Evolutionary conservation across 2,888 invertebrate genomes (phyloP).

Genomic region (Panorpa germanica): DNA sequence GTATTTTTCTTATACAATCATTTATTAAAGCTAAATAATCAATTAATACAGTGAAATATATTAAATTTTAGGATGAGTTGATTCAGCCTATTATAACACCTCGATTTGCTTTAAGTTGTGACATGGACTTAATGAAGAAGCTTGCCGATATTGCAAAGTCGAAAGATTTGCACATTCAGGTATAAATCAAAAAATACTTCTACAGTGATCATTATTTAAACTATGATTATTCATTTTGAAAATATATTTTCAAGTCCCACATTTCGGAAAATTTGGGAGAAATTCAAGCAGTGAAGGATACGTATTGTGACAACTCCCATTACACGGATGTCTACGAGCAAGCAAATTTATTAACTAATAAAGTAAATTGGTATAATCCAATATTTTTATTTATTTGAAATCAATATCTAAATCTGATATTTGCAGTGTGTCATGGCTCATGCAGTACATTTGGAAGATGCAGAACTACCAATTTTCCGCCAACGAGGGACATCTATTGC

Average conservation of each 20-base stretch:
- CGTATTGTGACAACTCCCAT: constrained; percentile 31
- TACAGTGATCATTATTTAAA: background rate
- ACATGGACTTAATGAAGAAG: constrained; percentile 43
- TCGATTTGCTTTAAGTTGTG: constrained; percentile 67
- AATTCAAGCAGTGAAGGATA: constrained; percentile 38
- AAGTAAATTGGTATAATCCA: constrained; percentile 34
- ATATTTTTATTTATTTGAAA: constrained; percentile 6
- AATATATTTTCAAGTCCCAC: constrained; percentile 45
- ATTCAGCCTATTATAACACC: constrained; percentile 69
- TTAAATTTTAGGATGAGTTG: constrained; percentile 36
- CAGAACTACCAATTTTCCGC: constrained; percentile 44
- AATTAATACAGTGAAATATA: constrained; percentile 11
- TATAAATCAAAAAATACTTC: constrained; percentile 18
- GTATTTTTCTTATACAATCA: constrained; percentile 5
- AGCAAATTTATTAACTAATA: constrained; percentile 50
- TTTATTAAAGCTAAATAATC: constrained; percentile 1
- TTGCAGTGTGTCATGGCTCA: constrained; percentile 58
- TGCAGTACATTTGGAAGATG: constrained; percentile 51
- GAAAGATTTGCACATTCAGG: constrained; percentile 56
- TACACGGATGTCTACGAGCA: constrained; percentile 65
- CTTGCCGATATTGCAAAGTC: constrained; percentile 47
- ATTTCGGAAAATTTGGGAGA: constrained; percentile 66
- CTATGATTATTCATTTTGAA: constrained; percentile 6
- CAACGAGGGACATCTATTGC: constrained; percentile 45
- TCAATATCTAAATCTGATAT: constrained; percentile 10